phyloP scores from a whole-genome alignment of 2,113 vertebrate species.

The Heloderma charlesbogerti region DNA sequence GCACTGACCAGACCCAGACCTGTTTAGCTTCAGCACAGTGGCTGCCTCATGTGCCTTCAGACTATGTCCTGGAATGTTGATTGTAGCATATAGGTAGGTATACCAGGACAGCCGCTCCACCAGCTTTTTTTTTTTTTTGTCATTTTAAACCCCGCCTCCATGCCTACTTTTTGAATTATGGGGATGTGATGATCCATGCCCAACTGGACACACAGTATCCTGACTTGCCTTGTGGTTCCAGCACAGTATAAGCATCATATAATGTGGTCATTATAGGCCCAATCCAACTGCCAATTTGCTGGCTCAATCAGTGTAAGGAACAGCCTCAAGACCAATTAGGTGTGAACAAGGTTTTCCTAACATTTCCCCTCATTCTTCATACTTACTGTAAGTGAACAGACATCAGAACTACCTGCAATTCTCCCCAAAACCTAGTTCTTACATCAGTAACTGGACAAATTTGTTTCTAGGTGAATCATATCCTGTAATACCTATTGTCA shows the following conservation, averaged over 20 bases:
- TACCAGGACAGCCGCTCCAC: neutral
- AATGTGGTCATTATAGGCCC: too few relatives aligned
- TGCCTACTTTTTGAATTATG: neutral
- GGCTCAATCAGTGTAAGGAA: neutral
- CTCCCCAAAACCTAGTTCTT: neutral
- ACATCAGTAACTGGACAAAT: neutral
- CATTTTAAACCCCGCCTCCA: neutral
- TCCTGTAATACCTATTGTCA: neutral
- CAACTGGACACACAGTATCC: neutral
- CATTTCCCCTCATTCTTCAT: neutral
- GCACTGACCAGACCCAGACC: too few relatives aligned
- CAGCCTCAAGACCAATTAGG: neutral
- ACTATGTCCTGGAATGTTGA: too few relatives aligned
- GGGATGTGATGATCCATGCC: neutral
- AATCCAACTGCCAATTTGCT: neutral
- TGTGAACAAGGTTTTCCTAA: neutral
- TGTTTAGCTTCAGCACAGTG: too few relatives aligned
- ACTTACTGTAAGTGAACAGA: neutral
- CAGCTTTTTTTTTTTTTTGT: neutral
- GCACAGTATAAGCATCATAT: neutral
- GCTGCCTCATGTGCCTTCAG: too few relatives aligned
- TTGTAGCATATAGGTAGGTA: too few relatives aligned
- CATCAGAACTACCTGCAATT: neutral
- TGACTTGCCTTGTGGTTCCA: neutral
- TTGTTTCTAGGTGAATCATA: constrained; percentile 5